Evolutionary conservation across 2,797 vertebrate species (phyloP), one percentile per base, ranked within the genome.

Genomic region (Molossus molossus): DNA sequence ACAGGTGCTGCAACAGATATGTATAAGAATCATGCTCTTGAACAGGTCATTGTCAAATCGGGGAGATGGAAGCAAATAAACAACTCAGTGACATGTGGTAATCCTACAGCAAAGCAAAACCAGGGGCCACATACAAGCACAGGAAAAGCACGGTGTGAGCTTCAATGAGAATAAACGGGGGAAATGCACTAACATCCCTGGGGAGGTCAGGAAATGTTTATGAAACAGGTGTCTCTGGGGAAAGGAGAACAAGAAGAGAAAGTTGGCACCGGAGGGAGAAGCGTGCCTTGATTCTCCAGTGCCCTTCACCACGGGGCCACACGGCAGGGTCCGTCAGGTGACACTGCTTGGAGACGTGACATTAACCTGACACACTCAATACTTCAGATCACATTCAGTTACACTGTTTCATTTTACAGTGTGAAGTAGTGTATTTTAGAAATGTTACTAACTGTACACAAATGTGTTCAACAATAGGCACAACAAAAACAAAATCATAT

Each of bases 61-160:
- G 3, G 15, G 29, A 83, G 17, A 88, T 2, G 6, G 60, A 92
- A 2, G 23, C 57, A 94, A 72, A 40, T n/a, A 15, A 65, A 69
- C 73, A 14, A 25, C 8, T 69, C 57, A 48, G 23, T 57, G 40
- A 81, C 48, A 77, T 23, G 17, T 93, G 45, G 60, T 20, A 69
- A 21, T 25, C 80, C 33, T 82, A 81, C 15, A n/a, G 45, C 9
- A 53, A 37, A 87, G 29, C 81, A 77, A 93, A 96, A 60, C 29
- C 13, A 45, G 87, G 13, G 37, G 6, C 25, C 25, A 58, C 2
- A 13, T 45, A 45, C 37, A 85, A 40, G 20, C 6, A 91, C 1
- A 40, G 20, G 17, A 6, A 29, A 94, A 81, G 65, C 1, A 27
- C 13, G 67, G 60, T 18, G 12, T 14, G 40, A 94, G 57, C 7